These are phyloP conservation scores for Acutogordius australiensis DNA, from an alignment of 2,888 invertebrate species.

Conservation along the genomic window DNA sequence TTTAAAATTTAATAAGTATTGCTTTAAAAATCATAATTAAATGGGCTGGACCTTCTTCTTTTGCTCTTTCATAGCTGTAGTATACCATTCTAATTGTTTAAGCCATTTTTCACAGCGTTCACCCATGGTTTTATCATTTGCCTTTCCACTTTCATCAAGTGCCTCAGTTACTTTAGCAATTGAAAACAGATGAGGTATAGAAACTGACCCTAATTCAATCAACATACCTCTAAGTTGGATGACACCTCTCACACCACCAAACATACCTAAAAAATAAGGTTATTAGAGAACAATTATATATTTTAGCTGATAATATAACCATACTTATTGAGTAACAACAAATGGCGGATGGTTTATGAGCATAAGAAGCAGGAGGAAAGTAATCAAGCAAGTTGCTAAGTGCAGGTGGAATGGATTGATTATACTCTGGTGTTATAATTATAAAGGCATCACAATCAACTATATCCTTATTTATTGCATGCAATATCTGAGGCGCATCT, in stretches of 20 bases:
- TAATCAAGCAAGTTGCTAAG: slow-evolving; percentile 26
- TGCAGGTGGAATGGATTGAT: slow-evolving; percentile 23
- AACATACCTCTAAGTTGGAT: slow-evolving; percentile 22
- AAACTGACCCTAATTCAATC: slow-evolving; percentile 23
- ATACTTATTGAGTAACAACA: slow-evolving; percentile 22
- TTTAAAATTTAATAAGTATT: no score
- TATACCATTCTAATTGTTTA: slow-evolving; percentile 24
- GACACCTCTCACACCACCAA: slow-evolving; percentile 23
- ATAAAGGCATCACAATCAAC: slow-evolving; percentile 24
- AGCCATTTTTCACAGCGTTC: slow-evolving; percentile 19
- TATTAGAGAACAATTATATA: background rate
- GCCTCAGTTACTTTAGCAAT: slow-evolving; percentile 21
- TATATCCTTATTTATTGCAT: slow-evolving; percentile 18
- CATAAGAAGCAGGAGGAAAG: slow-evolving; percentile 24
- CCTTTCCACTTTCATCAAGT: slow-evolving; percentile 20
- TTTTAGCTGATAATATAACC: no score
- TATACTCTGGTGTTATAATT: slow-evolving; percentile 24
- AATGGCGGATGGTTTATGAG: slow-evolving; percentile 22
- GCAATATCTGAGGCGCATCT: slow-evolving; percentile 20
- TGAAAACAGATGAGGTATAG: slow-evolving; percentile 22
- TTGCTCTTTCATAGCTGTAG: slow-evolving; percentile 20
- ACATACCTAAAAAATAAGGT: slow-evolving; percentile 19
- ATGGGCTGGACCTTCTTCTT: no score
- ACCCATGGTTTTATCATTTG: slow-evolving; percentile 18
- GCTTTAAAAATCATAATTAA: no score